Evolutionary conservation across 2,797 vertebrate genomes (phyloP), one percentile per base, ranked within the genome.

Genomic region (Notolepis coatsorum): DNA sequence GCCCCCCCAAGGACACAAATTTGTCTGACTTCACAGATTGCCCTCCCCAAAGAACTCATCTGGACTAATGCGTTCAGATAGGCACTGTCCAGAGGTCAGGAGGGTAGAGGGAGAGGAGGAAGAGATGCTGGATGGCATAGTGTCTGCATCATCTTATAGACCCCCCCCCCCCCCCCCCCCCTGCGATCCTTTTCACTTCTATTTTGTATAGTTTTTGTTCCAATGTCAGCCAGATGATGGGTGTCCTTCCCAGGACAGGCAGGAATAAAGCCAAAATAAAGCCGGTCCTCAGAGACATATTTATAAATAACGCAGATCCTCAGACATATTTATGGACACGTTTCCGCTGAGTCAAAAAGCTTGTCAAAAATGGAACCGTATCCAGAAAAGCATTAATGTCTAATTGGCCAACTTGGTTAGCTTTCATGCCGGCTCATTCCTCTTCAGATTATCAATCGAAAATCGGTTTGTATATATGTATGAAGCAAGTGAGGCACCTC

Each of bases 271-370:
- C 13, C 41, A 62, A n/a, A 38, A 37, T 20, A 8, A 56, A 55
- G 38, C 58, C 38, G 18, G 35, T 43, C 33, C 62, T 55, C 45
- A n/a, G n/a, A 33, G 51, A 20, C 15, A 55, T 23, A 71, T 69
- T 73, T 45, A 47, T 54, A n/a, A 38, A 37, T 20, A 8, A 56
- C 55, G 38, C 58, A 38, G 18, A 39, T 43, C 33, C 62, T 55
- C 45, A 33, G 51, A 20, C 15, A 55, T 23, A 71, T 69, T 73
- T 45, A 47, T 54, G 23, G 48, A 43, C 27, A 0, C 4, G 12
- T 60, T 55, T 62, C 56, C 66, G 68, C 65, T 57, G 67, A 77
- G 28, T 45, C 27, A 10, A 27, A 39, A 43, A 64, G 52, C 15
- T 65, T 1, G 5, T 33, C 68, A 23, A 20, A 60, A 69, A 48